Base-by-base conservation (phyloP, 1,140 invertebrate species). In the Rhagoletis pomonella region DNA sequence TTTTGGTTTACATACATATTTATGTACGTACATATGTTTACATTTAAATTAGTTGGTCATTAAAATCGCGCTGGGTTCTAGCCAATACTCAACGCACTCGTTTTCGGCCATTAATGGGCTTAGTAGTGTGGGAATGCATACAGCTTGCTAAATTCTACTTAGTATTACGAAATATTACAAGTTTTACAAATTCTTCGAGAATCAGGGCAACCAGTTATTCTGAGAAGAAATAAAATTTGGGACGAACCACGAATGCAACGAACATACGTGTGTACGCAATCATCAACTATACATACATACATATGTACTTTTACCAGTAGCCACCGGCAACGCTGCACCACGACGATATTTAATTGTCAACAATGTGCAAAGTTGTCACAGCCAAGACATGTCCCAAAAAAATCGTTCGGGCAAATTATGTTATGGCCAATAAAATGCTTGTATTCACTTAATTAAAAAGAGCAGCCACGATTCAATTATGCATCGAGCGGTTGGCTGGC, bases 361-460 rank as follows among this genome's bases (percentile, higher is more conserved):
- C 67, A 81, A 12, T 17, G 47, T 47, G 6, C 50, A n/a, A n/a
- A n/a, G 47, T 55, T 10, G 12, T n/a, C 17, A 55, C 55, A n/a
- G 47, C 5, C 44, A 4, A 81, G 50, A 50, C 50, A 3, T 55
- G 42, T 4, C 73, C 7, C n/a, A n/a, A 55, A n/a, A 5, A 55
- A 50, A 81, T 81, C 6, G 19, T 81, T 81, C n/a, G 17, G n/a
- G 50, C 55, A 29, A 81, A 81, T 81, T 81, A 6, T 81, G 42
- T 81, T 58, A 19, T 55, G 73, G 47, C 50, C 73, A 81, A 81
- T 81, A 42, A 55, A 50, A 81, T 19, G n/a, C 44, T 81, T 81
- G 73, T 81, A 17, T 81, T 81, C n/a, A 17, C 14, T 81, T 29
- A 81, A 81, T 81, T 81, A 81, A 81, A n/a, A 81, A 81, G n/a